Evolutionary conservation across 1,140 invertebrate species (phyloP), one percentile per base, ranked within the genome.

Genomic region (Panagrolaimus sp.): DNA sequence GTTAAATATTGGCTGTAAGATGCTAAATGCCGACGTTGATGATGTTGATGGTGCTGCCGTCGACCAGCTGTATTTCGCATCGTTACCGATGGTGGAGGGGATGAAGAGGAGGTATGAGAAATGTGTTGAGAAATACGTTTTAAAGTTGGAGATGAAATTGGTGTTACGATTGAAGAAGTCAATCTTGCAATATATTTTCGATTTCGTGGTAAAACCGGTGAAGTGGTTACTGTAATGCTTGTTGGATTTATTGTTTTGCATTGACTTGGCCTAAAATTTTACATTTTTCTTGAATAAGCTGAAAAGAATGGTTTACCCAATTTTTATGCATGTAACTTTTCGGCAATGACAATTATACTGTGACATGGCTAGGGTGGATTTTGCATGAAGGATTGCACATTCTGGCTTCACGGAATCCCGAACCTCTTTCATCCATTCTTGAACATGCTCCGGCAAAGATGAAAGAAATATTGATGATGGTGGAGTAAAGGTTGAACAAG

Each of bases 261-360:
- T 38, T 38, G 32, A 38, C 7, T 38, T 38, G 32, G 32, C 2
- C 32, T 38, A 7, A 38, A 38, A 38, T 7, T 38, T 4, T 4
- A 7, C 32, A 7, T 4, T 38, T 2, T 4, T 7, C 7, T 38
- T 38, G 32, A 38, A 38, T 4, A 38, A 38, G 2, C 2, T 38
- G 2, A 4, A 38, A 38, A 38, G 7, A 38, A 7, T 38, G 32
- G 7, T n/a, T 38, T 14, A 58, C 52, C 52, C 21, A n/a, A 58
- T 1, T 28, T 58, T 58, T 4, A 58, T 58, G 52, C 52, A 58
- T 2, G 52, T 58, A 26, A 58, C 52, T 28, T 58, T 58, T n/a
- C 52, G 52, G 28, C 52, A 58, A 58, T 58, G 52, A 58, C 52
- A 58, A 58, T 58, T 58, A 21, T 28, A 58, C 52, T 58, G 52